Evolutionary conservation across 1,140 invertebrate species (phyloP).

Genomic region (Bombus waltoni): DNA sequence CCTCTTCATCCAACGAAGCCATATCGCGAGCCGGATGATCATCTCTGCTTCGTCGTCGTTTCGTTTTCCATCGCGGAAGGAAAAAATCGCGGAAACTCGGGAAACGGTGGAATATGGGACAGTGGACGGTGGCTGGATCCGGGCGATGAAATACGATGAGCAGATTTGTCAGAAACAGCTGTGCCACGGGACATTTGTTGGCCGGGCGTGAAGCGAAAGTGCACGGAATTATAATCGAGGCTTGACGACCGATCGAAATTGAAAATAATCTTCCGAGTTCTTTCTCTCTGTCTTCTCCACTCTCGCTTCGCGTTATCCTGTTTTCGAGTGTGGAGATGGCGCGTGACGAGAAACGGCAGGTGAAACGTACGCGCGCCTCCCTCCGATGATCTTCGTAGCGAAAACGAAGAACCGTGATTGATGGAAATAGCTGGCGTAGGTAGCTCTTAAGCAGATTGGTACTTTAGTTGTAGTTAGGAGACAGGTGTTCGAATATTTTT

Average conservation of each 20-base stretch:
- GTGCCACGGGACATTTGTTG: slow-evolving; percentile 63
- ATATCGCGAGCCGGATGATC: neutral
- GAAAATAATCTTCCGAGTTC: neutral
- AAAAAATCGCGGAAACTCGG: slow-evolving; percentile 47
- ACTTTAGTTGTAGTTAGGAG: neutral
- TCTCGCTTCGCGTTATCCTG: neutral
- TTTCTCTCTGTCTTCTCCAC: no score
- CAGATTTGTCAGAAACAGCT: slow-evolving; percentile 70
- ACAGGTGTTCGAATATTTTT: slow-evolving; percentile 1
- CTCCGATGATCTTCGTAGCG: neutral
- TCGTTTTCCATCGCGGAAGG: neutral
- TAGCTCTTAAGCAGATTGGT: neutral
- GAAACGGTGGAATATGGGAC: slow-evolving; percentile 42
- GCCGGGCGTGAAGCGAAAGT: slow-evolving; percentile 63
- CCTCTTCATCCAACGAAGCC: neutral
- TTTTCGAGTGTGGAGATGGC: neutral
- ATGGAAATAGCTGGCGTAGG: neutral
- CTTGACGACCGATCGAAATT: slow-evolving; percentile 23
- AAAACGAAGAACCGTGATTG: slow-evolving; percentile 9
- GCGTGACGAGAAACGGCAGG: slow-evolving; percentile 1
- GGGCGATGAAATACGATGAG: slow-evolving; percentile 67
- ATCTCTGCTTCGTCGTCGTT: no score
- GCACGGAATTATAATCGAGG: slow-evolving; percentile 54
- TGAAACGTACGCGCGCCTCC: neutral
- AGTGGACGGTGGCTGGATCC: slow-evolving; percentile 45